Evolutionary conservation across 64 coral and sea anemone species (phyloP), one percentile per base, ranked within the genome.

Genomic region (Stylophora pistillata): DNA sequence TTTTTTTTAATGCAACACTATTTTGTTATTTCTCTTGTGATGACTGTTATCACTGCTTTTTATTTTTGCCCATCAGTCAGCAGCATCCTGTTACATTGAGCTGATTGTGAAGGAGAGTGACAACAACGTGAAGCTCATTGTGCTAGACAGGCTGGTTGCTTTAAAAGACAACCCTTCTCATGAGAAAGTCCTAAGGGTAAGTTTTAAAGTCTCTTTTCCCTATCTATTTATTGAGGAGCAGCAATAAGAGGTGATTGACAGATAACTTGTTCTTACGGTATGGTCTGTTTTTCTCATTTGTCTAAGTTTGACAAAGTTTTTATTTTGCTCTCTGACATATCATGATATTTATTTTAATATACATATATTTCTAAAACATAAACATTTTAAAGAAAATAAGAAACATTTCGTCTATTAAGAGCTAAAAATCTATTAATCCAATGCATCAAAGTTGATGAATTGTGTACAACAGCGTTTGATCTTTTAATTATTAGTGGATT

Each of bases 101-200:
- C 34, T 99, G 82, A 99, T 99, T 93, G 93, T 99, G 9, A 99
- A 99, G 81, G 93, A 99, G 77, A 99, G 97, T 86, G 97, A 99
- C 55, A 99, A 99, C 93, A 99, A 99, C 86, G 97, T 99, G 33
- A 99, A 99, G 34, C 91, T 99, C 31, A 99, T 99, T 91, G 97
- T 99, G 16, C 33, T 99, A 55, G 97, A 99, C 84, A 75, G 97
- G 30, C 72, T 99, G 56, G 91, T 99, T 69, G 86, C 94, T 20
- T 83, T 99, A 16, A 95, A 93, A 37, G 90, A 99, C 23, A 99
- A 99, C 63, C 97, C 97, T 61, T 61, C 90, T 53, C 97, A 99
- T 34, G 97, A 99, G 82, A 99, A 99, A 86, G 91, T 99, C 37
- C 76, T 99, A 1, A 91, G 93, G 91, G 97, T 99, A 72, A 63